phyloP scores from a whole-genome alignment of 2,113 vertebrate species.

The Galbula dea region DNA sequence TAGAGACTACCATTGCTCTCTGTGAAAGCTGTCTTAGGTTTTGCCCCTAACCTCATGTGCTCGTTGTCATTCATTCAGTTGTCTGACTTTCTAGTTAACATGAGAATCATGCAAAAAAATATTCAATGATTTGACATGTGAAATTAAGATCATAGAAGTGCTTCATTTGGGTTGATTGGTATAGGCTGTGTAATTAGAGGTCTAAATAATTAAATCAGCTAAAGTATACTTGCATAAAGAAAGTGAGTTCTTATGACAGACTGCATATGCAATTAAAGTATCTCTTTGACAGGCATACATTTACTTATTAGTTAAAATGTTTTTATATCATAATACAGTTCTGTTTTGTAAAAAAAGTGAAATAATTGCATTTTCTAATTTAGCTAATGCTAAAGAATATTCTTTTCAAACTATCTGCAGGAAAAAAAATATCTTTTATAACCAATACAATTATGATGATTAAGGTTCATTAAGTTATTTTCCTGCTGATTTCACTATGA shows the following conservation, averaged over 20 bases:
- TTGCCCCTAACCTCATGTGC: neutral
- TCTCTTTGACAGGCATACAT: conserved; percentile 40
- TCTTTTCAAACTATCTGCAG: neutral
- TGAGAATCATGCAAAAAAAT: neutral
- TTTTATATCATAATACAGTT: conserved; percentile 20
- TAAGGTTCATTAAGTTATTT: conserved; percentile 42
- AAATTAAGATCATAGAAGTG: conserved; percentile 40
- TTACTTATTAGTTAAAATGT: conserved; percentile 44
- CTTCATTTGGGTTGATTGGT: conserved; percentile 64
- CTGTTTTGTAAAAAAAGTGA: conserved; percentile 13
- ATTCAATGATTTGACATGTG: conserved; percentile 27
- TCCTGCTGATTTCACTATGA: conserved; percentile 34
- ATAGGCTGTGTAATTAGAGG: conserved; percentile 48
- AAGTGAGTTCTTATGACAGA: conserved; percentile 39
- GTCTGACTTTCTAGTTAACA: conserved; percentile 13
- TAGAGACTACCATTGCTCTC: neutral
- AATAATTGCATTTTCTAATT: conserved; percentile 37
- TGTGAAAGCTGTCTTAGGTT: neutral
- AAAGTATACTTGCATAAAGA: conserved; percentile 41
- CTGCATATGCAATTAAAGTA: conserved; percentile 47
- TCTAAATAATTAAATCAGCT: conserved; percentile 57
- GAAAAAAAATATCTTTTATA: conserved; percentile 44
- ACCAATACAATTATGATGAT: conserved; percentile 42
- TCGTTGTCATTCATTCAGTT: neutral
- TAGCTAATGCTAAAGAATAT: neutral